Evolutionary conservation across 2,113 vertebrate species (phyloP), one percentile per base, ranked within the genome.

Genomic region (Laticauda laticaudata): DNA sequence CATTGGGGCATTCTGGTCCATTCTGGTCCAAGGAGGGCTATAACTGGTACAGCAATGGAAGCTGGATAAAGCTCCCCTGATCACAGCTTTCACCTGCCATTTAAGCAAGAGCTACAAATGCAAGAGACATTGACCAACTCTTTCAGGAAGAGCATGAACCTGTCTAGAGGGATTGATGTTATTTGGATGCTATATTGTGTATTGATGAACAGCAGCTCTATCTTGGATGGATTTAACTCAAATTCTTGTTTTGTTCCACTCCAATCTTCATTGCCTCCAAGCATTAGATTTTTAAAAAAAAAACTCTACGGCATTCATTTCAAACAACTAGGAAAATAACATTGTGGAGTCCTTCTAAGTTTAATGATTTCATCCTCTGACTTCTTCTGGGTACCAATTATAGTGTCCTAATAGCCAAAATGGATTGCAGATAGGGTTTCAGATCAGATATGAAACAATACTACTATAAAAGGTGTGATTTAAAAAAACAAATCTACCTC

Each of bases 401-500:
- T 45, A 92, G 23, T 61, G 43, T 2, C 56, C 43, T 23, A 29
- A 51, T 34, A 20, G 45, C 20, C 8, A 29, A 48, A 8, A 91
- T 26, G 56, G 34, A 86, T 57, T 29, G 75, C 34, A 81, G 75
- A 81, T 81, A 81, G 34, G 75, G 34, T 81, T 81, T 81, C 75
- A 81, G 75, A 81, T 81, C 75, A 81, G 34, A 43, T 81, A 81
- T 1, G 2, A 81, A 81, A 75, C 12, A 75, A 21, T 21, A 21
- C 7, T 75, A 5, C 69, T 21, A 39, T 43, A 43, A 81, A 81
- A 21, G 15, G 18, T 43, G 34, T 81, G 34, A 43, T 81, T 81
- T 96, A 95, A 15, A 94, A 95, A 95, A 90, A 95, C 90, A 95
- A 61, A 95, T 92, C 94, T 95, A 96, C 96, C 93, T 97, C 94